Percentiles rank a stretch among this genome's conserved stretches.
Evolutionary conservation across 2,888 invertebrate species (phyloP).

Genomic region (Epinotia bilunana): DNA sequence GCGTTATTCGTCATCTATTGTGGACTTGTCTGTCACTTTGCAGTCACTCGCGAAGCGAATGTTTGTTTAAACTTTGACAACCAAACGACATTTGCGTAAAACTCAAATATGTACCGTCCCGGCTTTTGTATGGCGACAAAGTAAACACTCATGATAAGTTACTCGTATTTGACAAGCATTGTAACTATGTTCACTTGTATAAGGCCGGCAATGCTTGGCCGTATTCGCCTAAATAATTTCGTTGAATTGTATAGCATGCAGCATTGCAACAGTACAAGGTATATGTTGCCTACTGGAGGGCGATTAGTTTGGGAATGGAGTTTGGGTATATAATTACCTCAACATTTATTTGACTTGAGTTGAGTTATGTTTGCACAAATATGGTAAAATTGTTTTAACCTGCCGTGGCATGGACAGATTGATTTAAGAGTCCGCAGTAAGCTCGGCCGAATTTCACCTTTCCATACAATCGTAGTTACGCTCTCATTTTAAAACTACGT

Average conservation of each 20-base stretch:
- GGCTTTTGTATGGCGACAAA: conserved; percentile 20
- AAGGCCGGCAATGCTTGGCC: background rate
- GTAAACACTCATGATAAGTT: conserved; percentile 9
- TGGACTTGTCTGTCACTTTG: conserved; percentile 31
- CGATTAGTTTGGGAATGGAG: too few species aligned
- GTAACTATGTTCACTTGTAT: background rate
- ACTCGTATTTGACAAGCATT: background rate
- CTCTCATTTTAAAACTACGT: too few species aligned
- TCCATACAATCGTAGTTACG: too few species aligned
- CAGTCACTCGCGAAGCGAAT: conserved; percentile 36
- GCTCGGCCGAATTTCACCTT: too few species aligned
- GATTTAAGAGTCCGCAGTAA: too few species aligned
- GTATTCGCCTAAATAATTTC: conserved; percentile 3
- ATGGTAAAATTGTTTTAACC: background rate
- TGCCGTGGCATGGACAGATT: too few species aligned
- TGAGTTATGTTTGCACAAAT: background rate
- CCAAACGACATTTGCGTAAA: conserved; percentile 29
- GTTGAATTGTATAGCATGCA: background rate
- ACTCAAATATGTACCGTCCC: conserved; percentile 20
- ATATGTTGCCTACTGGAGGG: too few species aligned
- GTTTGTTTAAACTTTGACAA: conserved; percentile 31
- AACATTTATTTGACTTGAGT: too few species aligned
- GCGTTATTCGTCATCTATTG: conserved; percentile 14
- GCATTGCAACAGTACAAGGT: too few species aligned
- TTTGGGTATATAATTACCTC: too few species aligned